Base-by-base conservation (phyloP, 2,113 vertebrate species). In the Phyllostomus discolor region DNA sequence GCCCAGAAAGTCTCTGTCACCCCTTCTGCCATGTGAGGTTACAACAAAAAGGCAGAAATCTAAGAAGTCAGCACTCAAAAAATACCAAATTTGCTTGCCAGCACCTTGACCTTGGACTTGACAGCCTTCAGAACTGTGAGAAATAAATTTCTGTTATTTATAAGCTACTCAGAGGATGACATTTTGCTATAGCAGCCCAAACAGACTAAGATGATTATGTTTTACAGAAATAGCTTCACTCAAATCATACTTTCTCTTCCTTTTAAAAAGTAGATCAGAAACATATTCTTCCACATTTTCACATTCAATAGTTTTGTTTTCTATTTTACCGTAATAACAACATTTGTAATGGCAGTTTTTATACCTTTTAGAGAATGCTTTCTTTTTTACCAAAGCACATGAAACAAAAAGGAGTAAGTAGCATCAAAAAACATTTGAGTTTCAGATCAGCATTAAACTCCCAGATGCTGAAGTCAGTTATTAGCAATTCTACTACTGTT, bases 201-300 rank as follows among this genome's bases (percentile, higher is more conserved):
- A 43, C 10, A 69, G 76, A 88, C 7, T 15, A 91, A 75, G 72
- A 54, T 10, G 52, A 26, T 41, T 92, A 41, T 1, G 7, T 89
- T 82, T 95, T 86, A 33, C 11, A 48, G 84, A 67, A 62, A 66
- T 72, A 91, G 88, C 43, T 82, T 87, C 17, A 31, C 28, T 67
- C 22, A 62, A 17, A 83, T 86, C 19, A n/a, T 66, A 84, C 70
- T 95, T 90, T 94, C 50, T 86, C 69, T 91, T 66, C 19, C 38
- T 95, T 93, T 78, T 50, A 86, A 96, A 95, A 96, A 57, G 28
- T 28, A 95, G 14, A 85, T 89, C 64, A 95, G 69, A 41, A 84
- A 94, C 11, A 72, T 62, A 72, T 66, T 82, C 50, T 82, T 78
- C 78, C 28, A 66, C 19, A 50, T 11, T 82, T 97, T 54, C 26